phyloP scores from a whole-genome alignment of 2,113 vertebrate species.

The Campylomormyrus numenius region DNA sequence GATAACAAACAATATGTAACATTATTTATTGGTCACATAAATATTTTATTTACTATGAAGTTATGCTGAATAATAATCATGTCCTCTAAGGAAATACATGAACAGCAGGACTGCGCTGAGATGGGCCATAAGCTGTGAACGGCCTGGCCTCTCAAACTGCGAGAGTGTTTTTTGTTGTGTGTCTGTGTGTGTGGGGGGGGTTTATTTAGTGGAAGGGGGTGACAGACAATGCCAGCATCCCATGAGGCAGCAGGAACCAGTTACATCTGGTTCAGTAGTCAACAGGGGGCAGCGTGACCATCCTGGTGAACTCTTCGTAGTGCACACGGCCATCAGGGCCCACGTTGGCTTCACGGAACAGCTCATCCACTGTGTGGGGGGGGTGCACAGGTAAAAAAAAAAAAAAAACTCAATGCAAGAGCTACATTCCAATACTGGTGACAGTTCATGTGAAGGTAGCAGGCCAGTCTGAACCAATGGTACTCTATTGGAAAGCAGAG shows the following conservation, averaged over 20 bases:
- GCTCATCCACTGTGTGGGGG: constrained; percentile 68
- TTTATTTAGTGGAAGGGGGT: background rate
- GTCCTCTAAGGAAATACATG: background rate
- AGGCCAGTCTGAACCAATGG: background rate
- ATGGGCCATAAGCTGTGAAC: background rate
- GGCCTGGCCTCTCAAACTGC: background rate
- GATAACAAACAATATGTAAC: background rate
- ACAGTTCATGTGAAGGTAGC: background rate
- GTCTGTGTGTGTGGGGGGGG: background rate
- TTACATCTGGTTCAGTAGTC: constrained; percentile 49
- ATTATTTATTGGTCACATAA: background rate
- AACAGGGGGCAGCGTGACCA: constrained; percentile 45
- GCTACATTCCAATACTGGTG: background rate
- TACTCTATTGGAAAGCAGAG: background rate
- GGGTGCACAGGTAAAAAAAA: no score
- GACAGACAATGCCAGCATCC: background rate
- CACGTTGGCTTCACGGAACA: constrained; percentile 64
- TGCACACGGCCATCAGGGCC: constrained; percentile 57
- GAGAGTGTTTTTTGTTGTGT: background rate
- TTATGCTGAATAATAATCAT: background rate
- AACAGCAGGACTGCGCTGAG: background rate
- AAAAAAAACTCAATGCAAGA: background rate
- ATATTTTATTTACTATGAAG: background rate
- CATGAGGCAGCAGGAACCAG: background rate
- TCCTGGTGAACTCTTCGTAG: constrained; percentile 66